These are phyloP conservation scores for Leuciscus idus DNA, from an alignment of 2,113 vertebrate species.

Conservation along the genomic window DNA sequence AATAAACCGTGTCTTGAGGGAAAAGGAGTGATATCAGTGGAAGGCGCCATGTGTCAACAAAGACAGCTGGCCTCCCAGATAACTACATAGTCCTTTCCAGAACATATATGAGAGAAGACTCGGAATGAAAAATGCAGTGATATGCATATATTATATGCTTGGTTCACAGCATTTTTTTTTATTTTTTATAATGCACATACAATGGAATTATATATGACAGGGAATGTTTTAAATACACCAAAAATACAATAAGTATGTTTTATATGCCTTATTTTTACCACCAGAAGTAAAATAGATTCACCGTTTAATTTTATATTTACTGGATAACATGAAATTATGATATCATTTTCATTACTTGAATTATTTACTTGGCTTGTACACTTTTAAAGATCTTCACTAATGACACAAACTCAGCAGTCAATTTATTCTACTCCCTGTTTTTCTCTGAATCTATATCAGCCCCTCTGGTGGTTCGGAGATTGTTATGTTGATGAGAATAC, in stretches of 20 bases:
- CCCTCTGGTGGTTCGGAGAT: neutral
- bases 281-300: neutral
- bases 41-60: neutral
- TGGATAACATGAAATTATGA: neutral
- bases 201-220: neutral
- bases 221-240: neutral
- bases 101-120: neutral
- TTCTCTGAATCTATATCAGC: neutral
- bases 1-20: slow-evolving; percentile 18
- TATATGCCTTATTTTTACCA: neutral
- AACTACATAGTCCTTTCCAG: slow-evolving; percentile 15
- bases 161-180: neutral
- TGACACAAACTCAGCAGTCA: neutral
- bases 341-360: neutral
- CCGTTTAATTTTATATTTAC: neutral
- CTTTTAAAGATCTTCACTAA: neutral
- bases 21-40: slow-evolving; percentile 2
- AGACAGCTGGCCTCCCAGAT: slow-evolving; percentile 36
- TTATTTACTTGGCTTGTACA: neutral
- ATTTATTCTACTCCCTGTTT: neutral
- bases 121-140: slow-evolving; percentile 1
- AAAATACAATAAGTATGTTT: neutral
- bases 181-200: neutral
- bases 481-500: neutral
- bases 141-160: slow-evolving; percentile 5